Evolutionary conservation across 2,797 vertebrate species (phyloP), one percentile per base, ranked within the genome.

Genomic region (Numenius phaeopus): DNA sequence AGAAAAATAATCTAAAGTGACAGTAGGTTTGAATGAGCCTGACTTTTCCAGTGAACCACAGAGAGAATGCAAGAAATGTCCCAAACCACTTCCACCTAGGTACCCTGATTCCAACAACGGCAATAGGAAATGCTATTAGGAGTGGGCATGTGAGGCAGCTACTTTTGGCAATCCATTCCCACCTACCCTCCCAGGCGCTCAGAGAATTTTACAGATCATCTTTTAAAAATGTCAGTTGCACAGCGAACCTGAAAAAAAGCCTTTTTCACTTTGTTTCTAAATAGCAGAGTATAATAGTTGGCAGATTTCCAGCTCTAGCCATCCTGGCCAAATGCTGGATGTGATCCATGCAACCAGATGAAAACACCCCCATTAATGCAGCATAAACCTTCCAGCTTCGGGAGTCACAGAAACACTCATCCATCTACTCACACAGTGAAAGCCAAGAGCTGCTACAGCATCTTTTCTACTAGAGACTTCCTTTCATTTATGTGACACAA

Each of bases 401-500:
- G 11, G 2, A 80, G 70, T 23, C 87, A 92, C 78, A 90, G 66
- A 87, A 80, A 61, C 50, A 77, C 47, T 73, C 88, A 94, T 95
- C 75, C 9, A 58, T 62, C 59, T 92, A 92, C 55, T 66, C 34
- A 65, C 29, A 81, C 24, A 64, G 55, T 32, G 89, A 97, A 91
- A 92, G 95, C 84, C 70, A 76, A 83, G 83, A 93, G 93, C 89
- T 95, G 94, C 85, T 82, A 72, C 44, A 83, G 42, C 71, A 85
- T 85, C 78, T 96, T 96, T 95, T 78, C 89, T 97, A 14, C 91
- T 87, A 42, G 32, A 57, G 83, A 90, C 40, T 39, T 42, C 39
- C 85, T 86, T 94, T 96, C 86, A 96, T 90, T 97, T 96, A 20
- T 87, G 44, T 90, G 83, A 97, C 69, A 97, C 61, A 96, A 96